Evolutionary conservation across 2,888 invertebrate species (phyloP).

Genomic region (Limnephilus rhombicus): DNA sequence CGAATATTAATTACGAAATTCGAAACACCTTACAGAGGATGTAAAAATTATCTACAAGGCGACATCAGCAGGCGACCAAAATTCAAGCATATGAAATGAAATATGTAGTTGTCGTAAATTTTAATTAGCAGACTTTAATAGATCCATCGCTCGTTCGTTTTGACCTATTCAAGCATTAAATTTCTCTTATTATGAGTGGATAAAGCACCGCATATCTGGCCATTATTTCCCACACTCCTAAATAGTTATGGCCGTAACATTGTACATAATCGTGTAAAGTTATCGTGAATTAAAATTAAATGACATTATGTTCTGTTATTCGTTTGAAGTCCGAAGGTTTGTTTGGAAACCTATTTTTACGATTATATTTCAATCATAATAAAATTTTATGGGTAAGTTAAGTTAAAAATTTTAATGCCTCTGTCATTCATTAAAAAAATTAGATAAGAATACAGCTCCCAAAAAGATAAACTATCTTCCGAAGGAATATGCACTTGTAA

Average conservation of each 20-base stretch:
- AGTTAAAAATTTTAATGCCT: neutral
- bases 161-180: slow-evolving; percentile 24
- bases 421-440: neutral
- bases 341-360: slow-evolving; percentile 1
- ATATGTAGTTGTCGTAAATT: slow-evolving; percentile 39
- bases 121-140: slow-evolving; percentile 47
- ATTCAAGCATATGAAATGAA: slow-evolving; percentile 26
- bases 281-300: slow-evolving; percentile 8
- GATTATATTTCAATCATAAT: neutral
- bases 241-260: slow-evolving; percentile 9
- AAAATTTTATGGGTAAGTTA: neutral
- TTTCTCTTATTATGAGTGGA: slow-evolving; percentile 1
- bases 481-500: neutral
- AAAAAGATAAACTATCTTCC: neutral
- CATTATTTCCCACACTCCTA: slow-evolving; percentile 32
- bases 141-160: slow-evolving; percentile 8
- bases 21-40: neutral
- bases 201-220: slow-evolving; percentile 4
- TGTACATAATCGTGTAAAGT: neutral
- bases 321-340: neutral
- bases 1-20: neutral
- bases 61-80: slow-evolving; percentile 41
- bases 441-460: neutral
- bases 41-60: slow-evolving; percentile 35
- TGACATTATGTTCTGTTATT: neutral